A percentile compares a stretch with the other conserved stretches of the same genome.
These are phyloP conservation scores for Argentina silus DNA, from an alignment of 2,797 vertebrate genomes.

Conservation along the genomic window DNA sequence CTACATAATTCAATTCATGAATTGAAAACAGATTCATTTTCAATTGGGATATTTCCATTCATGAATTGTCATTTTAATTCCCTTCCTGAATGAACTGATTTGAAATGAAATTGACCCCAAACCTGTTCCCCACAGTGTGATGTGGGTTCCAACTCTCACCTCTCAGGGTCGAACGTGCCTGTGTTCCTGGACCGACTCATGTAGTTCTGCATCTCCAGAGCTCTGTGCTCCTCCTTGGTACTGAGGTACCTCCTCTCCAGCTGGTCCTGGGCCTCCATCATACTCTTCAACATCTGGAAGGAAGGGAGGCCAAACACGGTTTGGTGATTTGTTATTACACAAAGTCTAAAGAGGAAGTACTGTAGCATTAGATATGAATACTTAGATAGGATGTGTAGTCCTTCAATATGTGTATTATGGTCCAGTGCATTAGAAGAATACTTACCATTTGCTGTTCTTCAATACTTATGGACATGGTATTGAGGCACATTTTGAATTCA, in stretches of 20 bases:
- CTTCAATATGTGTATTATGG: too few species aligned
- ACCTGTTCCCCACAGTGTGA: not conserved
- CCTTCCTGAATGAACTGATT: too few species aligned
- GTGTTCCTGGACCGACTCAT: slow-evolving; percentile 71
- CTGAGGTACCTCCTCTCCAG: slow-evolving; percentile 86
- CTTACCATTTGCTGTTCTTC: slow-evolving; percentile 83
- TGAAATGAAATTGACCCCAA: not conserved
- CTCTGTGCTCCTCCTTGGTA: slow-evolving; percentile 82
- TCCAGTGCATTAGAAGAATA: not conserved
- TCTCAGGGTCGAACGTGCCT: slow-evolving; percentile 83
- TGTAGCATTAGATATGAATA: too few species aligned
- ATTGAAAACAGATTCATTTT: too few species aligned
- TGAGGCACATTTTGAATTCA: slow-evolving; percentile 79
- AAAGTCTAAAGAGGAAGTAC: too few species aligned
- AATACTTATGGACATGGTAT: slow-evolving; percentile 62
- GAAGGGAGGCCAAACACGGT: not conserved
- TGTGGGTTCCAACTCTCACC: slow-evolving; percentile 55
- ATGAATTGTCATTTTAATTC: too few species aligned
- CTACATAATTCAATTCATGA: too few species aligned
- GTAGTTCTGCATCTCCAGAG: slow-evolving; percentile 83
- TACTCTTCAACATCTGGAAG: slow-evolving; percentile 82
- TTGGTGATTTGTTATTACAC: too few species aligned
- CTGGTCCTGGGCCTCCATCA: slow-evolving; percentile 83
- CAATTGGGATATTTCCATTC: too few species aligned
- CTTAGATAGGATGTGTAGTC: too few species aligned